Evolutionary conservation across 2,113 vertebrate species (phyloP).

Genomic region (Panurus biarmicus): DNA sequence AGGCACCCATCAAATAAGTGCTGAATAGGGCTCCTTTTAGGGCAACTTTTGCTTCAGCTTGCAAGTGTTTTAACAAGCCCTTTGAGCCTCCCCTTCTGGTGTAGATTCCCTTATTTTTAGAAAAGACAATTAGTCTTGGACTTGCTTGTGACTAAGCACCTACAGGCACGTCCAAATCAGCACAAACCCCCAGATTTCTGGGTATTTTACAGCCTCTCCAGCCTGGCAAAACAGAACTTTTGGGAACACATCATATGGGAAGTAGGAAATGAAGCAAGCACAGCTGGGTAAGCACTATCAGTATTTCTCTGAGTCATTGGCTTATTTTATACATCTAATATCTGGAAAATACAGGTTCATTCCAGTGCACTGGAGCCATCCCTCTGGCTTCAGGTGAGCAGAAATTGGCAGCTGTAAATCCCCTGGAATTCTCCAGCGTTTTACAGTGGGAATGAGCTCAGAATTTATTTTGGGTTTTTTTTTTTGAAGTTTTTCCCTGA

Average conservation of each 20-base stretch:
- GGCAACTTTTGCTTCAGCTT: not conserved
- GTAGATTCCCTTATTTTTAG: not conserved
- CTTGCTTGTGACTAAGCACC: not conserved
- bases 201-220: not conserved
- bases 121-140: not conserved
- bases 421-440: not conserved
- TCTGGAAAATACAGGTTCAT: not conserved
- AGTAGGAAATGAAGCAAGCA: not conserved
- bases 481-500: not conserved
- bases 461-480: rapidly evolving
- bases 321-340: not conserved
- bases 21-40: not conserved
- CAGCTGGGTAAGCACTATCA: not conserved
- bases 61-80: not conserved
- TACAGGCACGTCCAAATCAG: not conserved
- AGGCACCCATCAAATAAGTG: not conserved
- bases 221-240: not conserved
- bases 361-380: not conserved
- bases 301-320: not conserved
- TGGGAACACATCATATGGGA: not conserved
- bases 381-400: not conserved
- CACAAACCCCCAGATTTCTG: not conserved
- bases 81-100: not conserved
- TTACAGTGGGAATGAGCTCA: not conserved
- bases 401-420: not conserved